These are phyloP conservation scores for Trachelus tabidus DNA, from an alignment of 2,888 invertebrate genomes.

Conservation along the genomic window DNA sequence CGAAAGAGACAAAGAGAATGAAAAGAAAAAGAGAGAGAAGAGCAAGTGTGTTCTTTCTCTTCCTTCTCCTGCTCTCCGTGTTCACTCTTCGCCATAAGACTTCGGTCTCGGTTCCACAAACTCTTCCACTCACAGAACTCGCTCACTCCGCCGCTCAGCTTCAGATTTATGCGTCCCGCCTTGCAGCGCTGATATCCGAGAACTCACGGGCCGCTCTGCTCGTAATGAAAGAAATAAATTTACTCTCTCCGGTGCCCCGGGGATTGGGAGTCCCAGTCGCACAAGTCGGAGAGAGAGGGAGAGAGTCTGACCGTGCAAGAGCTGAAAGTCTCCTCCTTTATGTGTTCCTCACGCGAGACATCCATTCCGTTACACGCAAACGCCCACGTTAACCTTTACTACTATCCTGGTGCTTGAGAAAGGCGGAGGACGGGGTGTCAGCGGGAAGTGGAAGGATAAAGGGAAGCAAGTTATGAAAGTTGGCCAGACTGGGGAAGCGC, in stretches of 20 bases:
- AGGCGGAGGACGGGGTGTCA: not conserved
- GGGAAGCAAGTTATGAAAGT: slow-evolving; percentile 7
- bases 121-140: slow-evolving; percentile 7
- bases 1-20: slow-evolving; percentile 22
- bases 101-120: not conserved
- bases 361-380: slow-evolving; percentile 50
- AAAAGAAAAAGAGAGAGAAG: slow-evolving; percentile 9
- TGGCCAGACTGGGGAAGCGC: not conserved
- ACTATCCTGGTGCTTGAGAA: slow-evolving; percentile 20
- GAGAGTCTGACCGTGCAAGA: not conserved
- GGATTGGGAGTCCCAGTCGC: slow-evolving; percentile 44
- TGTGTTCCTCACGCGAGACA: slow-evolving; percentile 42
- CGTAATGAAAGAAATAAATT: slow-evolving; percentile 67
- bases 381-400: slow-evolving; percentile 50
- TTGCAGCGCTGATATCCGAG: slow-evolving; percentile 64
- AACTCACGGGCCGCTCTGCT: slow-evolving; percentile 63
- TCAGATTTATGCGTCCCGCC: slow-evolving; percentile 65
- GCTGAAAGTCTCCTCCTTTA: slow-evolving; percentile 19
- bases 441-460: slow-evolving; percentile 1
- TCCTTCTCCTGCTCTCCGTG: slow-evolving; percentile 19
- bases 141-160: slow-evolving; percentile 46
- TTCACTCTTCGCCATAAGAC: slow-evolving; percentile 18
- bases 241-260: slow-evolving; percentile 46
- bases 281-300: slow-evolving; percentile 15
- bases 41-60: slow-evolving; percentile 14